A percentile compares a stretch with the other conserved stretches of the same genome.
These are phyloP conservation scores for Cryptus armator DNA, from an alignment of 2,888 invertebrate genomes.

Conservation along the genomic window DNA sequence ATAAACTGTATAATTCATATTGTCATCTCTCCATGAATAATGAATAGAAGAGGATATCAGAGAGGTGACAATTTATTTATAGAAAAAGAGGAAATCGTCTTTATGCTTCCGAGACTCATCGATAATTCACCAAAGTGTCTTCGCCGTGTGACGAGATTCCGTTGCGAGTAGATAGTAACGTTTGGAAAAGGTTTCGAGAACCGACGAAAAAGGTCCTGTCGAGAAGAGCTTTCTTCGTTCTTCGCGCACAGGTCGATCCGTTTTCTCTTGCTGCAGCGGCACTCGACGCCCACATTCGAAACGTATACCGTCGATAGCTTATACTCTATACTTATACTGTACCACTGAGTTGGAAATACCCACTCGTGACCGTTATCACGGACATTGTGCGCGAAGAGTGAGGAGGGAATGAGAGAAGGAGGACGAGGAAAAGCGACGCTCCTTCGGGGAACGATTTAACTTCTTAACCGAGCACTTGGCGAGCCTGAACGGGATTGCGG, in stretches of 20 bases:
- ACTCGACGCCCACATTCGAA: conserved; percentile 31
- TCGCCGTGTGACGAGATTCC: neutral
- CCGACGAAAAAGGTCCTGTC: neutral
- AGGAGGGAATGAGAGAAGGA: conserved; percentile 26
- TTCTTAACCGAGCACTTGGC: conserved; percentile 76
- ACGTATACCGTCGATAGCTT: conserved; percentile 19
- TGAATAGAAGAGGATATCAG: neutral
- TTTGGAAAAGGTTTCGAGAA: neutral
- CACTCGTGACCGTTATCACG: conserved; percentile 52
- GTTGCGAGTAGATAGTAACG: neutral
- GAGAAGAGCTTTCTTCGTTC: conserved; percentile 25
- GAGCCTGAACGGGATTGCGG: conserved; percentile 69
- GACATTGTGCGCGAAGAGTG: neutral
- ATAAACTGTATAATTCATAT: neutral
- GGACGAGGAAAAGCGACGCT: conserved; percentile 39
- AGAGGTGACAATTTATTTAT: conserved; percentile 1
- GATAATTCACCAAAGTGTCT: conserved; percentile 33
- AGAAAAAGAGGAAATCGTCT: conserved; percentile 1
- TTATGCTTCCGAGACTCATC: conserved; percentile 1
- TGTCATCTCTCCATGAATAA: conserved; percentile 6
- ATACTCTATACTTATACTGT: conserved; percentile 1
- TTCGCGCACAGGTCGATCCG: conserved; percentile 41
- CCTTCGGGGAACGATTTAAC: conserved; percentile 73
- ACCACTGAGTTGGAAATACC: conserved; percentile 17
- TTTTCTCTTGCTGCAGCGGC: conserved; percentile 44